phyloP scores from a whole-genome alignment of 1,140 invertebrate species.

The Daktulosphaira vitifoliae region DNA sequence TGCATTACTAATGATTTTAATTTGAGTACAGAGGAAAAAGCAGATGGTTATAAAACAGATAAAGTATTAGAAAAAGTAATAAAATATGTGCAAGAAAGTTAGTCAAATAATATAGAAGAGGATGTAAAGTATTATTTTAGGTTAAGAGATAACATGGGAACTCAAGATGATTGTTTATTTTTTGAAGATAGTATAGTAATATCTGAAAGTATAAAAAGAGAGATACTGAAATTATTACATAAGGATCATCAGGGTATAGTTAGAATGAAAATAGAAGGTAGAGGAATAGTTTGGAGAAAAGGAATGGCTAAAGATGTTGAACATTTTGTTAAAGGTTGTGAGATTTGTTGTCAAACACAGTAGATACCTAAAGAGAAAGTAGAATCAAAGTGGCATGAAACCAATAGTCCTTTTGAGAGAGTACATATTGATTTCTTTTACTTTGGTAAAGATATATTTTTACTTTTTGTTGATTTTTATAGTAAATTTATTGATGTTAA shows the following conservation, averaged over 20 bases:
- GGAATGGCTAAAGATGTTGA: conserved; percentile 42
- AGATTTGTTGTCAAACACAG: conserved; percentile 37
- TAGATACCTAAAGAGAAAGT: conserved; percentile 30
- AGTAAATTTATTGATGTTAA: neutral
- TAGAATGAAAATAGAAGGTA: conserved; percentile 42
- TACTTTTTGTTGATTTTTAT: neutral
- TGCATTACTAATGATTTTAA: no score
- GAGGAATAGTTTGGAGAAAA: conserved; percentile 44
- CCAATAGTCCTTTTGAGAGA: conserved; percentile 39
- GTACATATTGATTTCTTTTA: conserved; percentile 42
- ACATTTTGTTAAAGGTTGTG: conserved; percentile 37
- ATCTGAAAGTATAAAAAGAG: conserved; percentile 37
- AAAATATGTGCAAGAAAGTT: no score
- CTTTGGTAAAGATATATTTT: neutral
- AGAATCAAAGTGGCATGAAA: conserved; percentile 39
- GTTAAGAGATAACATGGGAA: neutral
- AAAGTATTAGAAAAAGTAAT: no score
- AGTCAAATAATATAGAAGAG: no score
- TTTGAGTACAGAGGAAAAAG: no score
- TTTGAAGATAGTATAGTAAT: conserved; percentile 41
- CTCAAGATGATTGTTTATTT: conserved; percentile 39
- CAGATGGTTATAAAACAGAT: no score
- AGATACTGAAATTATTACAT: conserved; percentile 41
- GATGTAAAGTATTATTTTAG: neutral
- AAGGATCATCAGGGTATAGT: conserved; percentile 41